phyloP scores from a whole-genome alignment of 2,888 invertebrate species.

The Epistrophe grossulariae region DNA sequence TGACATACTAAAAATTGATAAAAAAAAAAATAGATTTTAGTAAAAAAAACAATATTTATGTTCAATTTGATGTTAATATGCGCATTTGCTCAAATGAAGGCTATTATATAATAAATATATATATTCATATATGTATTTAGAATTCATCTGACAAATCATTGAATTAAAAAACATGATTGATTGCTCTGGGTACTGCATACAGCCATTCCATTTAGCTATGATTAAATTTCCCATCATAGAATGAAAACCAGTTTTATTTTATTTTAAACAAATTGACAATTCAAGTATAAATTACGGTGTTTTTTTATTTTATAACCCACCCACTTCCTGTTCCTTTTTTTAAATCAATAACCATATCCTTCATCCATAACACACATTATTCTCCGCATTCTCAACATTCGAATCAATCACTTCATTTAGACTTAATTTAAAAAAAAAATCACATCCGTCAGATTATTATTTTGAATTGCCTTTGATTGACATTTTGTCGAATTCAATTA shows the following conservation, averaged over 20 bases:
- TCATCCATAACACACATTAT: background rate
- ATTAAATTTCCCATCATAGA: background rate
- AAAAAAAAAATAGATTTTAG: too few species aligned
- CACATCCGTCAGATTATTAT: constrained; percentile 25
- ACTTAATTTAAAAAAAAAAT: constrained; percentile 15
- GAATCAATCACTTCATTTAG: constrained; percentile 18
- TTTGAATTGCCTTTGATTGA: constrained; percentile 31
- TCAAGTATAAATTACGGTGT: background rate
- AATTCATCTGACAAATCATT: too few species aligned
- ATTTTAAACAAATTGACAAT: background rate
- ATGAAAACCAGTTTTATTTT: background rate
- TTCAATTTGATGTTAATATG: too few species aligned
- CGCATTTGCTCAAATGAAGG: too few species aligned
- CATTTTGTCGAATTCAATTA: constrained; percentile 14
- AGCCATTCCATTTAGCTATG: too few species aligned
- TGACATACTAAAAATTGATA: too few species aligned
- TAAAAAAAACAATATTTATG: too few species aligned
- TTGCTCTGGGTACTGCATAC: too few species aligned
- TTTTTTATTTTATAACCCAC: background rate
- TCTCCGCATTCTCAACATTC: background rate
- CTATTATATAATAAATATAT: too few species aligned
- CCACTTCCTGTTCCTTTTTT: constrained; percentile 5
- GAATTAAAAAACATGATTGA: too few species aligned
- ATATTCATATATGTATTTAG: too few species aligned
- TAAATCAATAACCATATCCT: constrained; percentile 17